These are phyloP conservation scores for Panurus biarmicus DNA, from an alignment of 2,113 vertebrate species.

Conservation along the genomic window DNA sequence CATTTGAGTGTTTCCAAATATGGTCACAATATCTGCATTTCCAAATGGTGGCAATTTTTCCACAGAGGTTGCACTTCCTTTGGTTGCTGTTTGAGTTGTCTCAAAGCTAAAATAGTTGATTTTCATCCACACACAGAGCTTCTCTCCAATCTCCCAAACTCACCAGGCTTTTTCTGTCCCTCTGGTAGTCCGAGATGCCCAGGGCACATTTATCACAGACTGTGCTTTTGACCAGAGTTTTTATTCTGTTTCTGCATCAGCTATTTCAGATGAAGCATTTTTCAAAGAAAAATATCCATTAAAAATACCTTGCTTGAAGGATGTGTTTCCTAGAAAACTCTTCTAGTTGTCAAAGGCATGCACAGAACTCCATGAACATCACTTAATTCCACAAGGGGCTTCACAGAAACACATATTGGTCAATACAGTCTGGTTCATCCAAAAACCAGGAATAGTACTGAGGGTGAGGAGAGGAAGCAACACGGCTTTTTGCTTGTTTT, in stretches of 20 bases:
- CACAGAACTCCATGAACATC: background rate
- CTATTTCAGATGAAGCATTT: background rate
- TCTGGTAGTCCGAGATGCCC: background rate
- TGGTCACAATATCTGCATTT: background rate
- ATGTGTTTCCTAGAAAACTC: constrained; percentile 15
- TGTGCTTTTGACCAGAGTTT: background rate
- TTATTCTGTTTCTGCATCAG: background rate
- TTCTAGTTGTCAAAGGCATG: background rate
- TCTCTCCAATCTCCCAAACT: background rate
- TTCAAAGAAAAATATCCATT: background rate
- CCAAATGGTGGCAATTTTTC: constrained; percentile 6
- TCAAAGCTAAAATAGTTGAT: background rate
- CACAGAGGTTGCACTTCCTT: background rate
- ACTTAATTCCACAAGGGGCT: background rate
- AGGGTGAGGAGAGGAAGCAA: background rate
- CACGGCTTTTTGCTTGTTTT: background rate
- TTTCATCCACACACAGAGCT: background rate
- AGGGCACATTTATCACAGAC: background rate
- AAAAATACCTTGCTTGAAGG: constrained; percentile 6
- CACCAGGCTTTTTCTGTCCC: background rate
- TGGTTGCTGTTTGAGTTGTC: background rate
- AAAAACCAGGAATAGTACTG: background rate
- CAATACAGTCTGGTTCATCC: background rate
- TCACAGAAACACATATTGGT: background rate
- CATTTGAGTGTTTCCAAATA: constrained; percentile 14